Evolutionary conservation across 92 coral and sea anemone genomes (phyloP), one percentile per base, ranked within the genome.

Genomic region (Hydrozoanthus gracilis): DNA sequence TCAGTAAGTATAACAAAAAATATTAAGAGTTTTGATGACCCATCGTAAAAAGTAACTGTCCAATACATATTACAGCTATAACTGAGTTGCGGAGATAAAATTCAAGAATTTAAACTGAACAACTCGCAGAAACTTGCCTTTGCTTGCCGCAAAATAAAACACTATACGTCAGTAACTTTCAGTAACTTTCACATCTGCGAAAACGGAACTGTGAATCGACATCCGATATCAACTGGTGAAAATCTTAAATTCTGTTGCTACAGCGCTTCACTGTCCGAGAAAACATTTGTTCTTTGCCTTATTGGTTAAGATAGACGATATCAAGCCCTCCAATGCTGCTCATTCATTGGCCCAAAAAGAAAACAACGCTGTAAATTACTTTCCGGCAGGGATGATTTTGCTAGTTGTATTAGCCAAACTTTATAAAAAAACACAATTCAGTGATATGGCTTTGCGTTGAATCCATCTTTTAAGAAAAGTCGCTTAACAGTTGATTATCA

Each of bases 261-360:
- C 18, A 80, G 85, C 46, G 69, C 8, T 47, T 8, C 35, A 10
- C 18, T 11, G 85, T 7, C 10, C 16, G 55, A 5, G 74, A 17
- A 64, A 65, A 48, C 60, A 64, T 20, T 80, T 65, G n/a, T 13
- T n/a, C 51, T 12, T 5, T 80, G 47, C 35, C 45, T 1, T 49
- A 69, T 73, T 73, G 13, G 5, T 46, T 52, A 4, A 35, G 35
- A 76, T 3, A 16, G 54, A 4, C 54, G 48, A 76, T 51, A 52
- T 27, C 15, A 39, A 52, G 65, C 11, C 48, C 48, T 62, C 46
- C 17, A 45, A 4, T 48, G 46, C n/a, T 80, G 20, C 44, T 48
- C 3, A 15, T 39, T 61, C 44, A 79, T 79, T 60, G 84, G 84
- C 58, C 47, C n/a, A 7, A 39, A 44, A 79, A 62, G 15, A 54